Base-by-base conservation (phyloP, 2,113 vertebrate species). In the Shinisaurus crocodilurus region DNA sequence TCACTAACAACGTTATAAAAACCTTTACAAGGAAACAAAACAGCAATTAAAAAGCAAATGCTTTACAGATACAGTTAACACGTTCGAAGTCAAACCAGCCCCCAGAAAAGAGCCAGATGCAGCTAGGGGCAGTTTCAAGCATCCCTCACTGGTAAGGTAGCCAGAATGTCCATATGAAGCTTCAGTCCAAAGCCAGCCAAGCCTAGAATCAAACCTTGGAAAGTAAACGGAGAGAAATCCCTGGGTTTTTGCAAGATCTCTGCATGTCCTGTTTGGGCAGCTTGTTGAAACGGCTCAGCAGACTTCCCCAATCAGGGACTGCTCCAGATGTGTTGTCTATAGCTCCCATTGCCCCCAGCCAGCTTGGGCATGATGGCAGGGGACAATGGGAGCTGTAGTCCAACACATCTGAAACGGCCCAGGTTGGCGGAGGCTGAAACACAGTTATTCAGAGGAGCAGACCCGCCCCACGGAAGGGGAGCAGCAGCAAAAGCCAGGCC, bases 11-110 rank as follows among this genome's bases (percentile, higher is more conserved):
- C 20, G 89, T 86, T 88, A 92, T 74, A 77, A 95, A 95, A 88
- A 67, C 79, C 90, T 92, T 93, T 92, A 80, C 92, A 95, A 91
- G 85, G 91, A 88, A 95, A 88, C 74, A 8, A 92, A 43, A 50
- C 88, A 88, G 88, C 86, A 88, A 74, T 91, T 82, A 91, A 90
- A 29, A 2, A 43, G 29, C 23, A 81, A 80, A 40, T 45, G 57
- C 65, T 91, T 91, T 63, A 48, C 67, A 67, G 76, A 79, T 32
- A 86, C 89, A 43, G 48, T 32, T 15, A 48, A 91, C 70, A 45
- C 18, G 40, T 81, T 92, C 69, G 16, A 34, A 65, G 75, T 10
- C 87, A 84, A 92, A 92, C 69, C 34, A 89, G 63, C 37, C 45
- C 85, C 89, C 50, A 89, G 34, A 87, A 94, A 89, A 90, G 63